Base-by-base conservation (phyloP, 2,113 vertebrate genomes). In the Piprites chloris region DNA sequence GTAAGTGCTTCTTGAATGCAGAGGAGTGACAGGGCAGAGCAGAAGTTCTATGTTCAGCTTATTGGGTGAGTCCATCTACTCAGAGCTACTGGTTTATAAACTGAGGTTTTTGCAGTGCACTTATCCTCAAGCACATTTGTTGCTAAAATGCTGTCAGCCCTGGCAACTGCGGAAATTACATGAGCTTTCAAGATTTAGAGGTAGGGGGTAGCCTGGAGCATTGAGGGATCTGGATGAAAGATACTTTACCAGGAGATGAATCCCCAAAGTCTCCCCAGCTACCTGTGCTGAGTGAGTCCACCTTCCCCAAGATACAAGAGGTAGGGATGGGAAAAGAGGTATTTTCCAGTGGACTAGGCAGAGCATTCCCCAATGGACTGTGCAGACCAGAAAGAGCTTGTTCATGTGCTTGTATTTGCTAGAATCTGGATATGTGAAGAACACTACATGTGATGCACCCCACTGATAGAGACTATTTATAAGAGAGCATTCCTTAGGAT, bases 91-190 rank as follows among this genome's bases (percentile, higher is more conserved):
- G 47, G 50, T 90, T 86, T 86, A 41, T 86, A 41, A 91, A 27
- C 35, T 30, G 49, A 88, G 52, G 37, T 20, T 87, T 89, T 79
- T 90, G 78, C 72, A 80, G 30, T 91, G 39, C 47, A n/a, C 26
- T 76, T 82, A 20, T 19, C 50, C 52, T 86, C 73, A 44, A 71
- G 41, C 65, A 90, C 9, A 3, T 65, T 78, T 68, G 24, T 56
- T 87, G 58, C 84, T 1, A 0, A 77, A 79, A 49, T 68, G 20
- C 62, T 81, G 58, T 86, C 76, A 95, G 92, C 83, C 83, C 79
- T 90, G 94, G 91, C 47, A 55, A 74, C 95, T 87, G 66, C 92
- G 94, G 94, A 93, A 87, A 89, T 94, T 58, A 82, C 2, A 3
- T 66, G 78, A 95, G 35, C 39, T 86, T 55, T 63, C 61, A 71